Percentiles rank a stretch among this genome's conserved stretches.
Conservation (phyloP, 92 coral and sea anemone species). For the Palythoa grandiflora region DNA sequence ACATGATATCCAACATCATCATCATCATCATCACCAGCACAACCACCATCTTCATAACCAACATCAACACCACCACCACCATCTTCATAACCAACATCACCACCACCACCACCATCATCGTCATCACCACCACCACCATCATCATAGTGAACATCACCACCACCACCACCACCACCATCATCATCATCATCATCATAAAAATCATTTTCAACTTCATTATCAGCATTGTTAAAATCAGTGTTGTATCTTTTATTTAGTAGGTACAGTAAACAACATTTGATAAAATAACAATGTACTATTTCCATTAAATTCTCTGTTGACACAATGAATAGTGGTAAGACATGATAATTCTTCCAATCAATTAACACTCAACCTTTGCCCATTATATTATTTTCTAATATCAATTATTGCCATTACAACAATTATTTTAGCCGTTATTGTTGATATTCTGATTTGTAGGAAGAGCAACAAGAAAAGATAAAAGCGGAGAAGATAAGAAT, state of each 20-base stretch:
- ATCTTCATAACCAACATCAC: neutral
- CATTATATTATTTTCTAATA: neutral
- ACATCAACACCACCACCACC: neutral
- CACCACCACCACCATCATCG: neutral
- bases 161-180: neutral
- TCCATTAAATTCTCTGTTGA: too few relatives aligned
- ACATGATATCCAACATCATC: too few relatives aligned
- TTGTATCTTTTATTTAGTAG: too few relatives aligned
- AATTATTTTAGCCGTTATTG: neutral
- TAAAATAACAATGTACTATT: too few relatives aligned
- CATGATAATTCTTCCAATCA: too few relatives aligned
- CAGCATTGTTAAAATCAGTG: neutral
- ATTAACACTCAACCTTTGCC: too few relatives aligned
- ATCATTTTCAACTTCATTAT: neutral
- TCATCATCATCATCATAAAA: neutral
- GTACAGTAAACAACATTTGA: too few relatives aligned
- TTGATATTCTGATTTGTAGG: conserved; percentile 61
- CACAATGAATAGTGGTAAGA: too few relatives aligned
- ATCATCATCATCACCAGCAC: neutral
- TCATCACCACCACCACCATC: neutral
- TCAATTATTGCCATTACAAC: neutral
- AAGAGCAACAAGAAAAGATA: conserved; percentile 92
- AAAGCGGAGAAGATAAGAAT: conserved; percentile 96
- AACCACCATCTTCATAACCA: too few relatives aligned
- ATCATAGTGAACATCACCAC: neutral